Evolutionary conservation across 2,888 invertebrate species (phyloP).

Genomic region (Dicycla oo): DNA sequence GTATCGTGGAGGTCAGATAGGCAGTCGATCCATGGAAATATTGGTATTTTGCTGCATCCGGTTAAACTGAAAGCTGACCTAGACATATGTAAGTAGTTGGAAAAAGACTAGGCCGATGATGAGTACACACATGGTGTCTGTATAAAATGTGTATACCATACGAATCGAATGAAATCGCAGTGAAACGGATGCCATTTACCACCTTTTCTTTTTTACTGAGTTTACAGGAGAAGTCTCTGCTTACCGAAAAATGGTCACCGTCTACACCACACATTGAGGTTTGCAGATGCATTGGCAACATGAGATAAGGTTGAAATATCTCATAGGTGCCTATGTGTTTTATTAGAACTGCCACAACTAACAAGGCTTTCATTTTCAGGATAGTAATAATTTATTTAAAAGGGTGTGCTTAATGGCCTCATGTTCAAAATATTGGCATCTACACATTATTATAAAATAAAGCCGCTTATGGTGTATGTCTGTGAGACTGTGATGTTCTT

Average conservation of each 20-base stretch:
- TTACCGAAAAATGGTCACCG: not conserved
- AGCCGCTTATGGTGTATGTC: too few species aligned
- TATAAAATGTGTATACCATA: not conserved
- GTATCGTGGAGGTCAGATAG: too few species aligned
- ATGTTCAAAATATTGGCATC: not conserved
- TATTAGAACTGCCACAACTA: not conserved
- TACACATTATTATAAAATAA: too few species aligned
- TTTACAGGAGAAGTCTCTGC: not conserved
- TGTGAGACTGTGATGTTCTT: too few species aligned
- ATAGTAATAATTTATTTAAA: not conserved
- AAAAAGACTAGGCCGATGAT: too few species aligned
- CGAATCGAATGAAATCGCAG: not conserved
- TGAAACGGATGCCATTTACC: not conserved
- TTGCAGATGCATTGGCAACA: not conserved
- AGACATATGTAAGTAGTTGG: too few species aligned
- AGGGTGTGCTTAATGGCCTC: not conserved
- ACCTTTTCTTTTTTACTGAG: not conserved
- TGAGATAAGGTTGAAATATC: not conserved
- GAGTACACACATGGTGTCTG: not conserved
- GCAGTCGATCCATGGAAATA: too few species aligned
- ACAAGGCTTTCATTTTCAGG: not conserved
- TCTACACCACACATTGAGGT: not conserved
- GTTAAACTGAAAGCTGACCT: too few species aligned
- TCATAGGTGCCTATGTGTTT: not conserved
- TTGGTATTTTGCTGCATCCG: too few species aligned